phyloP scores from a whole-genome alignment of 37 sponge, comb jelly and placozoan species.

The Axinella damicornis region DNA sequence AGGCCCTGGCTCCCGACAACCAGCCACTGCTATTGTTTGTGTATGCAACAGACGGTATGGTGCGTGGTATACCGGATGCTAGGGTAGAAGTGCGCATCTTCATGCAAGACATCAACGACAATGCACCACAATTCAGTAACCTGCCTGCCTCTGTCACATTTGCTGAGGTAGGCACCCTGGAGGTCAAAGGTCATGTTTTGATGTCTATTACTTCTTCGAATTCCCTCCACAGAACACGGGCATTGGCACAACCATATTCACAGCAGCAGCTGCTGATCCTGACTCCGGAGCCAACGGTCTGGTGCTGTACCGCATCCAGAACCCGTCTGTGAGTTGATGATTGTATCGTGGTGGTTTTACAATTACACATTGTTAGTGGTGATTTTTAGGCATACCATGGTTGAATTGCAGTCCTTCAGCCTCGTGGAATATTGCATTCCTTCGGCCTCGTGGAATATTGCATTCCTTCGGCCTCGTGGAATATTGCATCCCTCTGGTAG shows the following conservation, averaged over 20 bases:
- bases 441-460: no score
- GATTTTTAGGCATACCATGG: no score
- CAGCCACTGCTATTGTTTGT: not conserved
- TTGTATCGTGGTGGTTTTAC: not conserved
- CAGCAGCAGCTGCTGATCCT: constrained; percentile 28
- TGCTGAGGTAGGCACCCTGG: not conserved
- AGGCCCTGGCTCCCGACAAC: constrained; percentile 19
- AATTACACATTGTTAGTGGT: no score
- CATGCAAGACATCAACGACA: constrained; percentile 59
- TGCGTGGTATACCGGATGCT: constrained; percentile 6
- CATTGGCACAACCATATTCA: not conserved
- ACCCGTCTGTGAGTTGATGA: not conserved
- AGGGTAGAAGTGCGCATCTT: not conserved
- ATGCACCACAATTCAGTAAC: constrained; percentile 21
- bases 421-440: no score
- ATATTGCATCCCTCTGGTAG: no score
- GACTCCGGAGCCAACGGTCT: constrained; percentile 12
- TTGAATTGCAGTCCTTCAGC: no score
- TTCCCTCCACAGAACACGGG: constrained; percentile 1
- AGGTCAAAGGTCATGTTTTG: no score
- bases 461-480: no score
- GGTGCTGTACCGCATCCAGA: not conserved
- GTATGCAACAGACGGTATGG: constrained; percentile 6
- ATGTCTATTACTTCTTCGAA: no score
- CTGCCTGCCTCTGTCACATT: not conserved